A percentile compares a stretch with the other conserved stretches of the same genome.
These are phyloP conservation scores for Gortyna flavago DNA, from an alignment of 2,888 invertebrate species.

Conservation along the genomic window DNA sequence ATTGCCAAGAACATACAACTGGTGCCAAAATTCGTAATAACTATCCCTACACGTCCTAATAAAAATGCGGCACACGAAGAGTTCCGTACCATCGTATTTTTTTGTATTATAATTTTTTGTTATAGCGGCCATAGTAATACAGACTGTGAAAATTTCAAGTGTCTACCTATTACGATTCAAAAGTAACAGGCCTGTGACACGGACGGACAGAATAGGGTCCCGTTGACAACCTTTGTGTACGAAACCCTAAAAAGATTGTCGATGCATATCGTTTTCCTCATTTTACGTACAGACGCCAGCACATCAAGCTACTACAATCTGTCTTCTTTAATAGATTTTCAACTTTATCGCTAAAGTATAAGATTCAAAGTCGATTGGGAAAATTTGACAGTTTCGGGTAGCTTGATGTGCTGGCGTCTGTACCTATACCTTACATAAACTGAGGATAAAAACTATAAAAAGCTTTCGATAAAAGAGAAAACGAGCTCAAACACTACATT, in stretches of 20 bases:
- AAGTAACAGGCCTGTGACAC: not conserved
- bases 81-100: too few relatives aligned
- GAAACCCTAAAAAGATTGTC: not conserved
- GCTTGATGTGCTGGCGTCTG: too few relatives aligned
- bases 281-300: too few relatives aligned
- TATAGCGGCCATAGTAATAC: not conserved
- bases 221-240: too few relatives aligned
- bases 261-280: not conserved
- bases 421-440: not conserved
- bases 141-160: not conserved
- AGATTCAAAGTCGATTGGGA: too few relatives aligned
- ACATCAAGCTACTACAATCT: too few relatives aligned
- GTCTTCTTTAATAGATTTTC: too few relatives aligned
- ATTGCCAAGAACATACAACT: not conserved
- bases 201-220: not conserved
- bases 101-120: too few relatives aligned
- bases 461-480: not conserved
- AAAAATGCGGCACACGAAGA: not conserved
- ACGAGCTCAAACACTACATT: not conserved
- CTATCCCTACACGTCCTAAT: not conserved
- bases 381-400: too few relatives aligned
- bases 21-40: not conserved
- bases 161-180: not conserved
- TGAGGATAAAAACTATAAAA: not conserved
- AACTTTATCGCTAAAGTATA: too few relatives aligned